phyloP scores from a whole-genome alignment of 2,888 invertebrate genomes.

The Mesorhabditis sp. region DNA sequence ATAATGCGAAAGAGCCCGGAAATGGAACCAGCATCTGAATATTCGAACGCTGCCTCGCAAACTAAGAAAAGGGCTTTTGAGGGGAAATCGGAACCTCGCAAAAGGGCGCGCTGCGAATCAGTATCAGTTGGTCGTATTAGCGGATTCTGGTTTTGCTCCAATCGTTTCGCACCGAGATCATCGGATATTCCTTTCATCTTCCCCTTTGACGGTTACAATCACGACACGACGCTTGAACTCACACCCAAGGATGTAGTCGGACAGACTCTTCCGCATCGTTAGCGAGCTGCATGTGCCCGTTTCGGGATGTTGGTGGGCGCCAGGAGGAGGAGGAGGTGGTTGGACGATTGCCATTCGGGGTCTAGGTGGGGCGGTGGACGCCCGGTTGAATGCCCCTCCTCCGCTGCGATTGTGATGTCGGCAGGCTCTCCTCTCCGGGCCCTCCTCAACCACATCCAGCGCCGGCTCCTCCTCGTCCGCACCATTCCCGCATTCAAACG shows the following conservation, averaged over 20 bases:
- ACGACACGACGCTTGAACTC: not conserved
- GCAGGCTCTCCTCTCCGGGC: too few relatives aligned
- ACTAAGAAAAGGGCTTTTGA: too few relatives aligned
- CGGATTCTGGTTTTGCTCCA: not conserved
- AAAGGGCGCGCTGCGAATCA: too few relatives aligned
- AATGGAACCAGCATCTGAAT: too few relatives aligned
- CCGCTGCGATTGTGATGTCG: too few relatives aligned
- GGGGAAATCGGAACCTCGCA: too few relatives aligned
- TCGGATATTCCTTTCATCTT: not conserved
- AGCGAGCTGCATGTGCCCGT: not conserved
- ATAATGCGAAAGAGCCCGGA: too few relatives aligned
- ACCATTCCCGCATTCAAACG: not conserved
- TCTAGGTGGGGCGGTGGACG: too few relatives aligned
- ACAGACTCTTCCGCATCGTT: slow-evolving; percentile 13
- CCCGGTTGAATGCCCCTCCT: too few relatives aligned
- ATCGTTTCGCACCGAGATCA: not conserved
- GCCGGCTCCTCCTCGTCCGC: not conserved
- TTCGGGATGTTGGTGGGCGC: not conserved
- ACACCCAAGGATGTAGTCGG: slow-evolving; percentile 14
- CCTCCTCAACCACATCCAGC: too few relatives aligned
- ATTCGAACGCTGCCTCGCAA: too few relatives aligned
- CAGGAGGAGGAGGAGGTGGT: not conserved
- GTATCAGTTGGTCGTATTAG: too few relatives aligned
- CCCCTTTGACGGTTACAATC: not conserved
- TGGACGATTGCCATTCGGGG: not conserved